Percentiles rank a stretch among this genome's conserved stretches.
These are phyloP conservation scores for Cotesia glomerata DNA, from an alignment of 1,140 invertebrate genomes.

Conservation along the genomic window DNA sequence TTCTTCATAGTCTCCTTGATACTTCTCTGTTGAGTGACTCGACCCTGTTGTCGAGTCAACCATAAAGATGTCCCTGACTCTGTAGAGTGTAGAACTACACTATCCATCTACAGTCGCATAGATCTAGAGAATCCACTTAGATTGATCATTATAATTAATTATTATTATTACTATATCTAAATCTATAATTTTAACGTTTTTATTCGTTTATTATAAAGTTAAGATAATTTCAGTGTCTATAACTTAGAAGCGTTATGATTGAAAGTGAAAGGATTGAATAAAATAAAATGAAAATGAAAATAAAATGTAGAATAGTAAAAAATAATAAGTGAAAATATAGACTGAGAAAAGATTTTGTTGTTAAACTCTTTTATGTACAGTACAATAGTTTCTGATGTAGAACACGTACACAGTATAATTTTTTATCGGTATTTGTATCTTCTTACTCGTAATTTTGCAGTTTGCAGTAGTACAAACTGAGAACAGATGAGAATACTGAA, in stretches of 20 bases:
- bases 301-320: too few relatives aligned
- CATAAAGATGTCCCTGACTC: conserved; percentile 33
- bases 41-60: conserved; percentile 36
- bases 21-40: conserved; percentile 15
- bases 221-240: too few relatives aligned
- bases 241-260: too few relatives aligned
- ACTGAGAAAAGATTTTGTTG: too few relatives aligned
- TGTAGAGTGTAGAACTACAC: background rate
- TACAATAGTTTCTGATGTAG: too few relatives aligned
- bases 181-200: background rate
- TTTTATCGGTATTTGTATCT: too few relatives aligned
- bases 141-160: background rate
- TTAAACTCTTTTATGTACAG: too few relatives aligned
- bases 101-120: background rate
- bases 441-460: background rate
- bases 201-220: background rate
- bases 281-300: too few relatives aligned
- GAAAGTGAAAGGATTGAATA: too few relatives aligned
- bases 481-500: background rate
- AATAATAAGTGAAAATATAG: too few relatives aligned
- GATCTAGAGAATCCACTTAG: background rate
- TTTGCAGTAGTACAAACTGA: background rate
- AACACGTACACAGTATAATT: too few relatives aligned
- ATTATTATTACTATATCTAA: background rate
- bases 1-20: background rate